Conservation (phyloP, 2,797 vertebrate species). For the Chaenodraco wilsoni region DNA sequence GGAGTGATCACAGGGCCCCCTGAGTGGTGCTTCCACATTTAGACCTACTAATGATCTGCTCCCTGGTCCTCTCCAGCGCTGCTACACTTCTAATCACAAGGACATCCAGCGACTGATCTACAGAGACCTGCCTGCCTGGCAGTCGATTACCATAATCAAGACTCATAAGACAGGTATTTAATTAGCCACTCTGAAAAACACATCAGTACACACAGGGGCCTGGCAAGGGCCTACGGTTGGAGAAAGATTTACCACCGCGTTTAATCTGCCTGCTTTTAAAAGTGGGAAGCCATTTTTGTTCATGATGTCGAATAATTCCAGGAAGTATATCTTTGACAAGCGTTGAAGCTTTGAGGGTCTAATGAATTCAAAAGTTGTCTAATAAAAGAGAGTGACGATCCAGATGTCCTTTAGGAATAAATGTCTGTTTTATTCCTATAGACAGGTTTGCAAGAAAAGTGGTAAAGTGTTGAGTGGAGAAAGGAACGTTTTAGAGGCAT, state of each 20-base stretch:
- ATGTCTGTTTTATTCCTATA: slow-evolving; percentile 16
- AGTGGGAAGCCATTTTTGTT: slow-evolving; percentile 1
- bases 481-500: background rate
- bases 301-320: slow-evolving; percentile 4
- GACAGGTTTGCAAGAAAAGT: slow-evolving; percentile 16
- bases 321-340: slow-evolving; percentile 4
- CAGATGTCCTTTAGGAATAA: slow-evolving; percentile 23
- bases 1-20: slow-evolving; percentile 50
- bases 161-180: slow-evolving; percentile 75
- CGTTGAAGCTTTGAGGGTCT: slow-evolving; percentile 14
- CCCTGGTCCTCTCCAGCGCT: slow-evolving; percentile 49
- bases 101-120: slow-evolving; percentile 68
- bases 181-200: slow-evolving; percentile 66
- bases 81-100: slow-evolving; percentile 73
- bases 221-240: background rate
- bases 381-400: slow-evolving; percentile 18
- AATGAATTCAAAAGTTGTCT: slow-evolving; percentile 11
- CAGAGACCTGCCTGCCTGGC: slow-evolving; percentile 53
- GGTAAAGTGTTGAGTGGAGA: background rate
- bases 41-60: slow-evolving; percentile 66
- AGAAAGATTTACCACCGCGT: slow-evolving; percentile 20
- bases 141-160: slow-evolving; percentile 76
- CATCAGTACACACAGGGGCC: slow-evolving; percentile 38
- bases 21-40: slow-evolving; percentile 55
- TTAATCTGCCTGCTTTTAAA: slow-evolving; percentile 23